These are phyloP conservation scores for Tridacna gigas DNA, from an alignment of 2,888 invertebrate genomes.

Conservation along the genomic window DNA sequence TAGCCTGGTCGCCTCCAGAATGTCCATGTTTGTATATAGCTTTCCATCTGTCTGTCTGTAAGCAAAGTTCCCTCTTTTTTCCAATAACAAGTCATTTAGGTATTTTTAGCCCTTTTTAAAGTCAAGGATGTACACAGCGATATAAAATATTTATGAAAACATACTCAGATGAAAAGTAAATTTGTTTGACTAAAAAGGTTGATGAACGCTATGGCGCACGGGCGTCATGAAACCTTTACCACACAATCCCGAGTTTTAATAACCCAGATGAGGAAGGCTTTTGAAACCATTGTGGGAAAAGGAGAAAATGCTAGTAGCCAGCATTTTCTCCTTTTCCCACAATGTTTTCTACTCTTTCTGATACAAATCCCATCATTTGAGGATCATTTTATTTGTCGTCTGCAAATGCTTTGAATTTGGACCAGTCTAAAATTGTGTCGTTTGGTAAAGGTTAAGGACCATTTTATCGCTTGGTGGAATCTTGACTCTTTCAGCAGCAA, in stretches of 20 bases:
- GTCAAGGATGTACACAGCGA: neutral
- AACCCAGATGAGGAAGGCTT: neutral
- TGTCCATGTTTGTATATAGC: neutral
- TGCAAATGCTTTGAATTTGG: too few relatives aligned
- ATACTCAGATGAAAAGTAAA: neutral
- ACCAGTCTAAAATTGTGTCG: neutral
- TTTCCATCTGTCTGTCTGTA: too few relatives aligned
- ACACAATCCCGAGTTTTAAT: too few relatives aligned
- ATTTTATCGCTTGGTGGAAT: too few relatives aligned
- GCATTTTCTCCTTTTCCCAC: neutral
- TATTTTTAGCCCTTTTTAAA: neutral
- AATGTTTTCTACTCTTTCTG: neutral
- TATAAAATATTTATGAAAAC: neutral
- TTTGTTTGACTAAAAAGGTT: neutral
- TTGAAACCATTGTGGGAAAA: neutral
- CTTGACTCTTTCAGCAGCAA: too few relatives aligned
- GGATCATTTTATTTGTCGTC: too few relatives aligned
- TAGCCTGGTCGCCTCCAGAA: neutral
- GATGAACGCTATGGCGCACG: neutral
- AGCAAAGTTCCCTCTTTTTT: too few relatives aligned
- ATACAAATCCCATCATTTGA: too few relatives aligned
- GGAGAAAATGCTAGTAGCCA: neutral
- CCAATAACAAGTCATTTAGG: neutral
- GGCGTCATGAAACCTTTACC: too few relatives aligned
- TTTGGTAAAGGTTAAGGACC: too few relatives aligned